Evolutionary conservation across 2,797 vertebrate genomes (phyloP).

Genomic region (Kryptopterus vitreolus): DNA sequence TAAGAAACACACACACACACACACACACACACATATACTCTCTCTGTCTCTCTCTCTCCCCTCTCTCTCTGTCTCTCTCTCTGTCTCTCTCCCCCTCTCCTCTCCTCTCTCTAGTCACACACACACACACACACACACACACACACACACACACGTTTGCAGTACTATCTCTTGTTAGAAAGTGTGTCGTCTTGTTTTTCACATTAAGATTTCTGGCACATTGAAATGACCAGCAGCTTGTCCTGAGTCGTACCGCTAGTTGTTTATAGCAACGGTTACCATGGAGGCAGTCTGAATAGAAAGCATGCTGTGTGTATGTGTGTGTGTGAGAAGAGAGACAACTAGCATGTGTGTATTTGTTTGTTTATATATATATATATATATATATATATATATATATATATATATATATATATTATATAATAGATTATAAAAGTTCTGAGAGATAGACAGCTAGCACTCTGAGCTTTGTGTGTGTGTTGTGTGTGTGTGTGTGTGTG

Average conservation of each 20-base stretch:
- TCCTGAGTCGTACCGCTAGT: neutral
- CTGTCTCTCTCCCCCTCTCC: no score
- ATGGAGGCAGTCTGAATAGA: slow-evolving; percentile 31
- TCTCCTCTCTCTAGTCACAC: neutral
- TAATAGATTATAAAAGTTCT: no score
- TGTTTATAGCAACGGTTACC: slow-evolving; percentile 45
- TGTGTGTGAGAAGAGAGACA: no score
- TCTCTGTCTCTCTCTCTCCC: no score
- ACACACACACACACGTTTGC: neutral
- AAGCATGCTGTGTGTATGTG: neutral
- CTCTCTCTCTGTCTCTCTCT: neutral
- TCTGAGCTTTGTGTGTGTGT: no score
- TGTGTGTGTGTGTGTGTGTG: no score
- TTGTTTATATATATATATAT: neutral
- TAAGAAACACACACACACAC: slow-evolving; percentile 9
- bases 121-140: neutral
- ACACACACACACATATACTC: neutral
- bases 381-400: no score
- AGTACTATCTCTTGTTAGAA: neutral
- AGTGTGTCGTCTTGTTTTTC: neutral
- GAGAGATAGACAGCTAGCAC: no score
- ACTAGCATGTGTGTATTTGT: slow-evolving; percentile 4
- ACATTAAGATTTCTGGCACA: slow-evolving; percentile 11
- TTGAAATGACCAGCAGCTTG: slow-evolving; percentile 27
- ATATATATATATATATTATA: no score